A percentile compares a stretch with the other conserved stretches of the same genome.
These are phyloP conservation scores for Drosophila nigrodunni DNA, from an alignment of 1,140 invertebrate species.

Conservation along the genomic window DNA sequence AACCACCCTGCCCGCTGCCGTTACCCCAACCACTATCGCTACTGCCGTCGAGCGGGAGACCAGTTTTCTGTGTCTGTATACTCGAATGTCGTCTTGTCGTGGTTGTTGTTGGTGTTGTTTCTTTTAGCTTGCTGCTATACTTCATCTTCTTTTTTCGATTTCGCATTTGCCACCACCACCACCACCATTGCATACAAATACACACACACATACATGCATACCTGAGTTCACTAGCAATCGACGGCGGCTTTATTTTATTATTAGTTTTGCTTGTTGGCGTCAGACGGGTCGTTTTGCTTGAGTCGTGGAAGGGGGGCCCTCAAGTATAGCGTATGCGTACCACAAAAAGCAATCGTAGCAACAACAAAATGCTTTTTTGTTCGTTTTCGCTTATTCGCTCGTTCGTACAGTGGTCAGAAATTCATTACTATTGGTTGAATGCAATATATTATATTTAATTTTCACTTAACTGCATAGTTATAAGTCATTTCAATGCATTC, in stretches of 20 bases:
- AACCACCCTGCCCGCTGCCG: constrained; percentile 63
- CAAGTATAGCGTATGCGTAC: constrained; percentile 43
- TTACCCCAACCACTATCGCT: constrained; percentile 14
- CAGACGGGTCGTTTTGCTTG: constrained; percentile 40
- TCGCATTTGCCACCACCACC: constrained; percentile 62
- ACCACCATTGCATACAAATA: constrained; percentile 32
- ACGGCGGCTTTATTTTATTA: constrained; percentile 77
- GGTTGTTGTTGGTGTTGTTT: constrained; percentile 40
- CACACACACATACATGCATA: constrained; percentile 27
- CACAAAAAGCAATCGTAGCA: constrained; percentile 34
- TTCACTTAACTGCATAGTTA: too few relatives aligned
- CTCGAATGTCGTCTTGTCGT: constrained; percentile 66
- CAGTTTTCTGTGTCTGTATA: constrained; percentile 77
- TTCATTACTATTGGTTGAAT: constrained; percentile 18
- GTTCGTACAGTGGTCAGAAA: constrained; percentile 40
- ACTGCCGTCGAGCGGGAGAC: constrained; percentile 38
- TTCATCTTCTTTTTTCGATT: constrained; percentile 79
- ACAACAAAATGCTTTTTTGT: constrained; percentile 43
- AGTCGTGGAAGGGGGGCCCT: constrained; percentile 7
- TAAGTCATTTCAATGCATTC: neutral
- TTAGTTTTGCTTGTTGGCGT: constrained; percentile 72
- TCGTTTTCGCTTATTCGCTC: constrained; percentile 55
- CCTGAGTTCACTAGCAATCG: constrained; percentile 51
- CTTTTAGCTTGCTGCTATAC: constrained; percentile 62
- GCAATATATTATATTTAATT: too few relatives aligned